A percentile compares a stretch with the other conserved stretches of the same genome.
Evolutionary conservation across 2,797 vertebrate species (phyloP).

Genomic region (Pteropus rufus): DNA sequence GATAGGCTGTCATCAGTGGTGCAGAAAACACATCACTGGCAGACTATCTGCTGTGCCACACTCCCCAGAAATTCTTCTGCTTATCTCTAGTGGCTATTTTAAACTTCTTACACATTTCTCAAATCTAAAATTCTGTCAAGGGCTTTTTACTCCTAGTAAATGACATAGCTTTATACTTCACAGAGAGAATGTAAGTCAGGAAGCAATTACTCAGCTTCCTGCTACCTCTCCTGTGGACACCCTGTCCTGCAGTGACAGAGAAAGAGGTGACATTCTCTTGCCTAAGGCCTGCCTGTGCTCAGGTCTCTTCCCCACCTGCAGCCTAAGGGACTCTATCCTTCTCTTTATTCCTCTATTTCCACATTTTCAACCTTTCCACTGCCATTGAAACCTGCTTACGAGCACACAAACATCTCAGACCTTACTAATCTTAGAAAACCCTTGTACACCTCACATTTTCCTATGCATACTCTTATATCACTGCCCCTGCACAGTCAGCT

Average conservation of each 20-base stretch:
- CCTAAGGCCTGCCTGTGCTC: not conserved
- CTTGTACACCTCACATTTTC: accelerated
- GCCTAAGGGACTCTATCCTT: not conserved
- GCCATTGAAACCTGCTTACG: not conserved
- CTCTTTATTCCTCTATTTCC: not conserved
- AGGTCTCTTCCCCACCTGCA: not conserved
- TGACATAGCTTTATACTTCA: not conserved
- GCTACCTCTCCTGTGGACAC: accelerated
- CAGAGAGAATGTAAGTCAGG: not conserved
- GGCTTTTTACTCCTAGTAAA: not conserved
- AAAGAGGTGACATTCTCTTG: not conserved
- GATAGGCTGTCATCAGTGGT: not conserved
- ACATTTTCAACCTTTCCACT: not conserved
- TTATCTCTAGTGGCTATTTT: not conserved
- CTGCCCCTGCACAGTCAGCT: not conserved
- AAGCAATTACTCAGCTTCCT: not conserved
- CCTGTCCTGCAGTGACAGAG: not conserved
- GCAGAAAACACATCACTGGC: accelerated
- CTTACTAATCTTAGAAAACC: not conserved
- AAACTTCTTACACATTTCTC: not conserved
- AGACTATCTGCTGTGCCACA: accelerated
- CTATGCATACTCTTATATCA: too few species aligned
- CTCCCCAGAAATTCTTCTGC: not conserved
- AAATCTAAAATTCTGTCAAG: not conserved
- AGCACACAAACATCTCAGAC: not conserved